A percentile compares a stretch with the other conserved stretches of the same genome.
These are phyloP conservation scores for Dendrocincla tyrannina DNA, from an alignment of 2,797 vertebrate species.

Conservation along the genomic window DNA sequence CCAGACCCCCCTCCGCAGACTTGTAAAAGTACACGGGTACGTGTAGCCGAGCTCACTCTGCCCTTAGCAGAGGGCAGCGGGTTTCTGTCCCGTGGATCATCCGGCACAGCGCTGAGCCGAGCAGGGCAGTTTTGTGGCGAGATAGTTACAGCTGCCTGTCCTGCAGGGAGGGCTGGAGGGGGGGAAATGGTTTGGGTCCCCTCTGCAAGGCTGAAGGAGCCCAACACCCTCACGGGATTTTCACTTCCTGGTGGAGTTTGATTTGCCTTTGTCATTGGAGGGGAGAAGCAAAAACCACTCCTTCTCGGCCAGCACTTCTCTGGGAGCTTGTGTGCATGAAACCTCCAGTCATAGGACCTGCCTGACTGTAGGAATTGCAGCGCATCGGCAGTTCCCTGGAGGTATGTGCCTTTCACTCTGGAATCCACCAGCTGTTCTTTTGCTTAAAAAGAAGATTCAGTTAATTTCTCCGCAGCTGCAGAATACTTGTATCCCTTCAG, in stretches of 20 bases:
- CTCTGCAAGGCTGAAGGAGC: background rate
- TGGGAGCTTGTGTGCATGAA: background rate
- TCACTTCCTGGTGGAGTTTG: slow-evolving; percentile 47
- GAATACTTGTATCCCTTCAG: background rate
- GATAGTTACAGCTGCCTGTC: background rate
- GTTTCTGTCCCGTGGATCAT: background rate
- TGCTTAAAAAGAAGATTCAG: background rate
- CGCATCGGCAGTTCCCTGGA: slow-evolving; percentile 16
- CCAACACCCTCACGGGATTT: background rate
- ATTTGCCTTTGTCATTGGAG: slow-evolving; percentile 51
- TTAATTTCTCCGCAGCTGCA: background rate
- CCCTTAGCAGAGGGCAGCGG: background rate
- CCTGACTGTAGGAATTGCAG: background rate
- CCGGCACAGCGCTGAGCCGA: background rate
- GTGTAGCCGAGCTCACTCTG: background rate
- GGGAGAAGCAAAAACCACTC: slow-evolving; percentile 44
- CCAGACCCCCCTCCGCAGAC: background rate
- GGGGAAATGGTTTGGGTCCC: background rate
- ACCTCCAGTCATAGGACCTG: background rate
- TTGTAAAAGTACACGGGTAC: background rate
- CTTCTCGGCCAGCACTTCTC: background rate
- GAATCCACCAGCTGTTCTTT: slow-evolving; percentile 9
- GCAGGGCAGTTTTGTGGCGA: background rate
- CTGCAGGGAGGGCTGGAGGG: background rate
- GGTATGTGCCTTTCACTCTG: slow-evolving; percentile 44